A percentile compares a stretch with the other conserved stretches of the same genome.
Conservation (phyloP, 2,113 vertebrate species). For the Alligator sinensis region DNA sequence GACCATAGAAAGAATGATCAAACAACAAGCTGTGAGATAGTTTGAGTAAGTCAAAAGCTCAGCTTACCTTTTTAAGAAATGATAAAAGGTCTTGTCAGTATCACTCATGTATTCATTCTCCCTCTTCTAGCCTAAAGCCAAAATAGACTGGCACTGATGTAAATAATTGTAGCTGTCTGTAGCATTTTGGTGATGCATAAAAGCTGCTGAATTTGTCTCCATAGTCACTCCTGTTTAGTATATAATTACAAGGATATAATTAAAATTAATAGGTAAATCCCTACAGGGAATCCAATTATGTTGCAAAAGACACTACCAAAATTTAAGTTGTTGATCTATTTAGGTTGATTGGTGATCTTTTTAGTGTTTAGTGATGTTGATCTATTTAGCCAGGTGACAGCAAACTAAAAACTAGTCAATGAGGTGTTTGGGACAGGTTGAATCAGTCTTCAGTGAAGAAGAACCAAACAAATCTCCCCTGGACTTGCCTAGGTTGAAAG, state of each 20-base stretch:
- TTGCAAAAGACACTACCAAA: conserved; percentile 57
- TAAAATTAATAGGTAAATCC: conserved; percentile 61
- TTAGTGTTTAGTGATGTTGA: background rate
- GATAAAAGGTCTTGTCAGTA: background rate
- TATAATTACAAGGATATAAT: conserved; percentile 50
- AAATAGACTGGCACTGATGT: background rate
- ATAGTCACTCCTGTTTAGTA: conserved; percentile 39
- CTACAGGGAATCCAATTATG: conserved; percentile 40
- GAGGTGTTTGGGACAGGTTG: background rate
- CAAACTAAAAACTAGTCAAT: background rate
- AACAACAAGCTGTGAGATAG: background rate
- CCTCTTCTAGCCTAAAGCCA: background rate
- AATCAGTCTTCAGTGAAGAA: conserved; percentile 13
- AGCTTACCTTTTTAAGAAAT: background rate
- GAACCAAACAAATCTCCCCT: background rate
- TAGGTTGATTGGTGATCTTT: background rate
- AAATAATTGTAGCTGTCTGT: background rate
- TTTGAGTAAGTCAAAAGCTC: background rate
- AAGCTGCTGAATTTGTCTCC: conserved; percentile 48
- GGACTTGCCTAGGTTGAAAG: background rate
- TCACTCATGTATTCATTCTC: background rate
- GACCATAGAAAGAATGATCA: background rate
- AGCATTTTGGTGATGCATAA: background rate
- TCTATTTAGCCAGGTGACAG: background rate
- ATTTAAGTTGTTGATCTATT: conserved; percentile 33